phyloP scores from a whole-genome alignment of 2,113 vertebrate genomes.

The Irena cyanogastra region DNA sequence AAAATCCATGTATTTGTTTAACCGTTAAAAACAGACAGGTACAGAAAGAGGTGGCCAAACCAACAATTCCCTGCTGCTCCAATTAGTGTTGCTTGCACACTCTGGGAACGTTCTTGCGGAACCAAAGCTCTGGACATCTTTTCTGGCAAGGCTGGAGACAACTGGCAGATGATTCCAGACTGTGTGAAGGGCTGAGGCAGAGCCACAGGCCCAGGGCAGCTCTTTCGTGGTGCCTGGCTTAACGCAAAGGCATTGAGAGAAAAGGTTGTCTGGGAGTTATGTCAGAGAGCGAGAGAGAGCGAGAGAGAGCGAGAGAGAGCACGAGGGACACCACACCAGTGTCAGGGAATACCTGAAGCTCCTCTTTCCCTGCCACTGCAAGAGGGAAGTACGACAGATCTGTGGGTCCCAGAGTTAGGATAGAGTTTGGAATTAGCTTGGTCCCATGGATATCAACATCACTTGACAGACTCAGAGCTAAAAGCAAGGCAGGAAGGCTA shows the following conservation, averaged over 20 bases:
- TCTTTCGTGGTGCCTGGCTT: background rate
- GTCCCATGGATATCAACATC: background rate
- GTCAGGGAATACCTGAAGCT: background rate
- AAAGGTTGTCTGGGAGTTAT: background rate
- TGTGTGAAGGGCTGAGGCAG: background rate
- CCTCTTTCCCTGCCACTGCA: background rate
- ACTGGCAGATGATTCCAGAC: background rate
- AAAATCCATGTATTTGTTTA: constrained; percentile 47
- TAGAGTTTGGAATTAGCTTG: background rate
- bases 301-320: background rate
- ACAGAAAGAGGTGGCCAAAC: constrained; percentile 42
- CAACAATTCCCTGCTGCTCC: background rate
- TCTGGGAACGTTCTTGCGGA: background rate
- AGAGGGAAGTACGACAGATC: background rate
- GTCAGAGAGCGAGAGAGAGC: background rate
- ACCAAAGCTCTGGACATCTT: background rate
- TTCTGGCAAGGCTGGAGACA: background rate
- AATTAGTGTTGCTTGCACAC: background rate
- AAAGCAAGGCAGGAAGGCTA: background rate
- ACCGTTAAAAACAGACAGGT: constrained; percentile 54
- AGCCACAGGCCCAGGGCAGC: background rate
- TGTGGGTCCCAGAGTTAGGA: background rate
- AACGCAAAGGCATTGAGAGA: constrained; percentile 24
- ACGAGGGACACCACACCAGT: background rate
- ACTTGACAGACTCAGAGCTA: background rate